These are phyloP conservation scores for Lateolabrax maculatus DNA, from an alignment of 2,797 vertebrate genomes.

Conservation along the genomic window DNA sequence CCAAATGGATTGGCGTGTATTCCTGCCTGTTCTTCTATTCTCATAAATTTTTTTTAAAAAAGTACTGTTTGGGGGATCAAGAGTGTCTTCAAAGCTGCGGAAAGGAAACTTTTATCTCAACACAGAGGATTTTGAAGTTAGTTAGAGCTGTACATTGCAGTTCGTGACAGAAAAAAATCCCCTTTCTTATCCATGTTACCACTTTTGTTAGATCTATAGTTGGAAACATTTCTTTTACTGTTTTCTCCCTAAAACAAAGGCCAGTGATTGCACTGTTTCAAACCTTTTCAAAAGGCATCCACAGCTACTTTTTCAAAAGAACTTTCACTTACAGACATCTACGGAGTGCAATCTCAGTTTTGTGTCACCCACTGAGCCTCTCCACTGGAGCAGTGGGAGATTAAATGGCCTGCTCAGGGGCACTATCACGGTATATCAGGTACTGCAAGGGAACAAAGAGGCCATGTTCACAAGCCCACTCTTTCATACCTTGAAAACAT, in stretches of 20 bases:
- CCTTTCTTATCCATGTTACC: conserved; percentile 8
- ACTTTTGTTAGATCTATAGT: conserved; percentile 8
- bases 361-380: neutral
- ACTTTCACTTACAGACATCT: neutral
- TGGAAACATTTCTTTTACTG: neutral
- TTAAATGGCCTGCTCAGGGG: conserved; percentile 33
- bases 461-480: neutral
- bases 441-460: neutral
- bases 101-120: conserved; percentile 39
- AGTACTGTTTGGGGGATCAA: conserved; percentile 34
- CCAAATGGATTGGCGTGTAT: conserved; percentile 42
- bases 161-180: conserved; percentile 19
- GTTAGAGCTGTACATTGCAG: conserved; percentile 13
- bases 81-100: conserved; percentile 25
- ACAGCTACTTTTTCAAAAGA: neutral
- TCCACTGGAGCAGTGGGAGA: conserved; percentile 5
- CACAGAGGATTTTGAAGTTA: conserved; percentile 34
- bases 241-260: conserved; percentile 3
- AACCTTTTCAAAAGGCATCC: neutral
- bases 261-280: neutral
- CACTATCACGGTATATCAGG: conserved; percentile 12
- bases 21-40: conserved; percentile 23
- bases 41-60: conserved; percentile 14
- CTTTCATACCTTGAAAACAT: conserved; percentile 24
- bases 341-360: neutral